Evolutionary conservation across 2,888 invertebrate species (phyloP).

Genomic region (Parthenolecanium corni): DNA sequence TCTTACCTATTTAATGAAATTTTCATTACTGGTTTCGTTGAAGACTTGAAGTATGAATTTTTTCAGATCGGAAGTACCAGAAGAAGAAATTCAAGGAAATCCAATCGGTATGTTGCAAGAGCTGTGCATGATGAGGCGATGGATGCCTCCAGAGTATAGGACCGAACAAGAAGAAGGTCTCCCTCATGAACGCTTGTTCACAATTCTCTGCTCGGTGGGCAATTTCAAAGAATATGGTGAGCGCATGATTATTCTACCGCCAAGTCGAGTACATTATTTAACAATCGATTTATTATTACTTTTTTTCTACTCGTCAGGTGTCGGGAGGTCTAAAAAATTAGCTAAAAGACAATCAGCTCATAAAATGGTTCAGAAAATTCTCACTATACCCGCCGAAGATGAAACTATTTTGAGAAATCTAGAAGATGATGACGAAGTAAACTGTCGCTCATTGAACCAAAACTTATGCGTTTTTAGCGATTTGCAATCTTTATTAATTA

Average conservation of each 20-base stretch:
- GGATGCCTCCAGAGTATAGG: conserved; percentile 90
- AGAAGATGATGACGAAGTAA: conserved; percentile 62
- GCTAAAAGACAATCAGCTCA: conserved; percentile 94
- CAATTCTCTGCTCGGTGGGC: conserved; percentile 78
- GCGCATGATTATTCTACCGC: not conserved
- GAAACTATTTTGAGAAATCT: conserved; percentile 47
- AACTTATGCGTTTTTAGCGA: not conserved
- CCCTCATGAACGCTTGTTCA: conserved; percentile 88
- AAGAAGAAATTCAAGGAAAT: conserved; percentile 52
- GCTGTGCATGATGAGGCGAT: conserved; percentile 88
- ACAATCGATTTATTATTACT: not conserved
- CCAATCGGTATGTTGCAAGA: conserved; percentile 93
- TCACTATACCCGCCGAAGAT: conserved; percentile 61
- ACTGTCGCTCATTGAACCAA: conserved; percentile 33
- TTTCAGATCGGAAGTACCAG: conserved; percentile 24
- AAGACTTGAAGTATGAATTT: not conserved
- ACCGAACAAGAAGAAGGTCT: conserved; percentile 77
- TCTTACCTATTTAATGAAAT: not conserved
- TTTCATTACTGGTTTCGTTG: not conserved
- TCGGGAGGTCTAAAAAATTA: conserved; percentile 89
- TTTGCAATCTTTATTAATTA: not conserved
- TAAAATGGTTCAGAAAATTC: conserved; percentile 79
- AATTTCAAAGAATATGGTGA: conserved; percentile 59
- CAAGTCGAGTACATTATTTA: not conserved
- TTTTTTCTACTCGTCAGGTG: conserved; percentile 45